Conservation (phyloP, 2,797 vertebrate species). For the Liparis tanakae region DNA sequence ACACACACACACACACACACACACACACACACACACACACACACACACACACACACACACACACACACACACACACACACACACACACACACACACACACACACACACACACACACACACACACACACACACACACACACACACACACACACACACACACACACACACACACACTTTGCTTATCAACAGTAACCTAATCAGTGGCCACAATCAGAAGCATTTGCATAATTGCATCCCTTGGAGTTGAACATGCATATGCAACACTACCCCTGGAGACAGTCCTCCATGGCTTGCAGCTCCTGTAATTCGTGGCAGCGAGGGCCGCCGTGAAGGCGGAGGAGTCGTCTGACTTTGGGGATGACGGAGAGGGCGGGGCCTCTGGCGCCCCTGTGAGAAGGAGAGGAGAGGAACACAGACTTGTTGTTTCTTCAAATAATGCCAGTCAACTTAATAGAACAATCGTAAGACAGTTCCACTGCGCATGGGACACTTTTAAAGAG, state of each 20-base stretch:
- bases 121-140: not conserved
- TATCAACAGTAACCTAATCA: not conserved
- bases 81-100: not conserved
- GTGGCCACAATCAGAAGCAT: not conserved
- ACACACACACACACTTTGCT: not conserved
- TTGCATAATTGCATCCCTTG: conserved; percentile 32
- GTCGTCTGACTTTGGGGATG: conserved; percentile 83
- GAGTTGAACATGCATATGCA: not conserved
- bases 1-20: not conserved
- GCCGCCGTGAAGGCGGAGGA: conserved; percentile 88
- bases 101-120: not conserved
- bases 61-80: not conserved
- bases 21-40: not conserved
- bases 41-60: not conserved
- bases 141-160: not conserved
- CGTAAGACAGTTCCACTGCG: not conserved
- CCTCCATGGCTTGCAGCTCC: conserved; percentile 91
- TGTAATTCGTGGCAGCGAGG: conserved; percentile 82
- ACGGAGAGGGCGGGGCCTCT: conserved; percentile 81
- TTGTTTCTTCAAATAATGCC: conserved; percentile 23
- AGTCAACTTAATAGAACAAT: conserved; percentile 13
- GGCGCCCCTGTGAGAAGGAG: conserved; percentile 80
- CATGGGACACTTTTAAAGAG: not conserved
- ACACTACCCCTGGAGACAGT: conserved; percentile 81
- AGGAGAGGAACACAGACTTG: conserved; percentile 15